A percentile compares a stretch with the other conserved stretches of the same genome.
Conservation (phyloP, 1,140 invertebrate species). For the Holotrichia oblita region DNA sequence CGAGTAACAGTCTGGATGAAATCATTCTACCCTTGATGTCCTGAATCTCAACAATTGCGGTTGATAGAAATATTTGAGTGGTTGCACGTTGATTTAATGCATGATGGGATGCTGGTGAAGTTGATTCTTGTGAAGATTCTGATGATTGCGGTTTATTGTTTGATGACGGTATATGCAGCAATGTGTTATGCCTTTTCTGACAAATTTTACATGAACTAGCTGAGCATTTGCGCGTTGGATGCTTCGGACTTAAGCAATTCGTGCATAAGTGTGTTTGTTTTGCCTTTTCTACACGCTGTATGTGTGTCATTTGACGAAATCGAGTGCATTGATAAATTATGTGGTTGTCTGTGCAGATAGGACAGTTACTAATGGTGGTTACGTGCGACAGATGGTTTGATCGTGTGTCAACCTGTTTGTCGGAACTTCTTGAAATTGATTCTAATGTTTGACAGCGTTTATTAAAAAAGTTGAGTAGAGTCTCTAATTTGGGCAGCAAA, state of each 20-base stretch:
- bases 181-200: not conserved
- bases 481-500: not conserved
- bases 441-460: slow-evolving; percentile 1
- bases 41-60: too few relatives aligned
- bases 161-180: too few relatives aligned
- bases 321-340: not conserved
- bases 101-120: not conserved
- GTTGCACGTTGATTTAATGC: not conserved
- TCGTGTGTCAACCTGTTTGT: not conserved
- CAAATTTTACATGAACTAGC: not conserved
- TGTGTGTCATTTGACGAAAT: not conserved
- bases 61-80: too few relatives aligned
- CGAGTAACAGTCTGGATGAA: too few relatives aligned
- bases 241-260: not conserved
- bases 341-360: not conserved
- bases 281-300: not conserved
- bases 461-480: not conserved
- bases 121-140: not conserved
- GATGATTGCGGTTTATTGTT: not conserved
- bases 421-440: not conserved
- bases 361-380: not conserved
- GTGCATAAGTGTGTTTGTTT: not conserved
- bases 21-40: too few relatives aligned
- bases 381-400: not conserved
- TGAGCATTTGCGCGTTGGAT: not conserved